Conservation (phyloP, 2,113 vertebrate species). For the Butorides virescens region DNA sequence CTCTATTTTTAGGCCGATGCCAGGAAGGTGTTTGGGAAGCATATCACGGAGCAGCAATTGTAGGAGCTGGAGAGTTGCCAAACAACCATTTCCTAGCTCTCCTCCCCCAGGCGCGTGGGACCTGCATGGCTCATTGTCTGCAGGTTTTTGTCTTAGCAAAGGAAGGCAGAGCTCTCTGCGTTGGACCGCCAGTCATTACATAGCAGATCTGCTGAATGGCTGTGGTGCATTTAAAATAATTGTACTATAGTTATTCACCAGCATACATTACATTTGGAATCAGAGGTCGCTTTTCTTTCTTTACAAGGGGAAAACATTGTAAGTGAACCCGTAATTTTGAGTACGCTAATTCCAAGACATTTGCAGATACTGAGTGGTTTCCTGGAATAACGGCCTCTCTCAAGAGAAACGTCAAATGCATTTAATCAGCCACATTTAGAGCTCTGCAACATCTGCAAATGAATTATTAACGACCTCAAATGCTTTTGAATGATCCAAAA, state of each 20-base stretch:
- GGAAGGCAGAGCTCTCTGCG: background rate
- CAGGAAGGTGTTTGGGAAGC: background rate
- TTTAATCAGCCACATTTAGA: slow-evolving; percentile 65
- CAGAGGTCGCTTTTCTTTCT: background rate
- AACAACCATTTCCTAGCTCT: background rate
- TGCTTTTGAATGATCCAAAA: slow-evolving; percentile 45
- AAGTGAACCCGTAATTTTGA: background rate
- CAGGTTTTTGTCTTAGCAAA: background rate
- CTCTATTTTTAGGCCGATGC: background rate
- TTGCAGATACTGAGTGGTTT: slow-evolving; percentile 34
- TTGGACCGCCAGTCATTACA: background rate
- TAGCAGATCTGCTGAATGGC: background rate
- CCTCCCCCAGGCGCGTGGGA: background rate
- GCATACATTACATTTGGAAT: background rate
- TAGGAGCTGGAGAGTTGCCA: background rate
- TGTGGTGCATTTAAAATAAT: background rate
- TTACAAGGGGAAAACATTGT: background rate
- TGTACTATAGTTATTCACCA: background rate
- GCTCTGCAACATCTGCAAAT: slow-evolving; percentile 46
- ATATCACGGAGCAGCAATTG: background rate
- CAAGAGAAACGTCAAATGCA: slow-evolving; percentile 45
- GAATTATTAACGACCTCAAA: slow-evolving; percentile 58
- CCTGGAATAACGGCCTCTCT: slow-evolving; percentile 53
- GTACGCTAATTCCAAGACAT: slow-evolving; percentile 14
- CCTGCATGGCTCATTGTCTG: background rate